Base-by-base conservation (phyloP, 1,140 invertebrate species). In the Cotesia chilonis region DNA sequence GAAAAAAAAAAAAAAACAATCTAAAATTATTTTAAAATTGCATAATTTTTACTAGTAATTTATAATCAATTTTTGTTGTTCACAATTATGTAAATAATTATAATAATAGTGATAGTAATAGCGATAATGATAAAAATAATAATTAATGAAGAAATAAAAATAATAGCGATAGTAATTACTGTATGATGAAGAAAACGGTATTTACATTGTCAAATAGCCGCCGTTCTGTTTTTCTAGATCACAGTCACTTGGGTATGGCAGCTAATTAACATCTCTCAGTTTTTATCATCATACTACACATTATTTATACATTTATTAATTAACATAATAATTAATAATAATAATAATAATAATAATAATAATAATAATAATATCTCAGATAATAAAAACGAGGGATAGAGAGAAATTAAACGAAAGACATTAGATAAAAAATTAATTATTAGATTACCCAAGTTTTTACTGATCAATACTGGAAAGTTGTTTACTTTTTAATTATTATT, bases 191-290 rank as follows among this genome's bases (percentile, higher is more conserved):
- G 78, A 82, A 81, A 81, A 75, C 78, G 75, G 73, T 41, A 41
- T 41, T 2, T 41, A 41, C 41, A 41, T 41, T 41, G 41, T 78
- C 75, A 72, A 76, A 70, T 80, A 83, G 81, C 80, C 77, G 78
- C 79, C 52, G 9, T 82, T 82, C 76, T 81, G 78, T 74, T 82
- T 82, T 78, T 74, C 78, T 83, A 83, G 76, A 83, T 83, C 82
- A 83, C 82, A 83, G 82, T 83, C 81, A 82, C 76, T 80, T 71
- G 63, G 51, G 76, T 74, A 80, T 78, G 80, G 80, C 79, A 79
- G 78, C 80, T 83, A 79, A 80, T 74, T 82, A 75, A 79, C 74
- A 75, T 52, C 41, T 41, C 71, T 69, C 41, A 5, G 6, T 41
- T 83, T 81, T 81, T 78, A 78, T 80, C 81, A 79, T 76, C 76